A percentile compares a stretch with the other conserved stretches of the same genome.
Evolutionary conservation across 53 echinoderm and acorn worm genomes (phyloP).

Genomic region (Arbacia lixula): DNA sequence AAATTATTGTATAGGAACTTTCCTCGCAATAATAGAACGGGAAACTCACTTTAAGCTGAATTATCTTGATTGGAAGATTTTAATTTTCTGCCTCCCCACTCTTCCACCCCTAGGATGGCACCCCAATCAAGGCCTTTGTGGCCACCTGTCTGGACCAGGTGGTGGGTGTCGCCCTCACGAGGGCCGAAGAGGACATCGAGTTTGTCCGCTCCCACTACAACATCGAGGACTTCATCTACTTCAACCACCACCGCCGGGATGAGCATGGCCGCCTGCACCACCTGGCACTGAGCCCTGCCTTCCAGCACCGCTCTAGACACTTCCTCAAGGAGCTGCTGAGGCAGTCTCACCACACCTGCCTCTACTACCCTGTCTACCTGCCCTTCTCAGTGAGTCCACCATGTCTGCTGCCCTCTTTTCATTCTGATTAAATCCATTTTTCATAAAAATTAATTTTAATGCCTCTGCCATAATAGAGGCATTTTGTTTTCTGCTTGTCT

Average conservation of each 20-base stretch:
- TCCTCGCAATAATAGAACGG: no score
- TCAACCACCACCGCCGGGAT: slow-evolving; percentile 96
- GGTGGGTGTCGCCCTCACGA: slow-evolving; percentile 89
- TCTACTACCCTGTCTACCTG: slow-evolving; percentile 95
- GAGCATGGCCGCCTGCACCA: slow-evolving; percentile 98
- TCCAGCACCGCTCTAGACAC: slow-evolving; percentile 91
- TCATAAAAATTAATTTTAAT: no score
- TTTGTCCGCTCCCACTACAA: slow-evolving; percentile 98
- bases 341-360: slow-evolving; percentile 89
- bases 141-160: slow-evolving; percentile 90
- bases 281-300: slow-evolving; percentile 91
- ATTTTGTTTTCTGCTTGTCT: no score
- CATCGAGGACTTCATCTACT: slow-evolving; percentile 99
- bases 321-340: slow-evolving; percentile 92
- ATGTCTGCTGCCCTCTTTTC: no score
- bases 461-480: no score
- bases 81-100: neutral
- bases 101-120: slow-evolving; percentile 74
- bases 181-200: slow-evolving; percentile 95
- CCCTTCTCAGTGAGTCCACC: slow-evolving; percentile 10
- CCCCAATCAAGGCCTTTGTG: slow-evolving; percentile 90
- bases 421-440: no score
- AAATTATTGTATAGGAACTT: no score
- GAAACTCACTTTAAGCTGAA: no score
- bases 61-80: no score